phyloP scores from a whole-genome alignment of 2,888 invertebrate genomes.

The Tupiocoris notatus region DNA sequence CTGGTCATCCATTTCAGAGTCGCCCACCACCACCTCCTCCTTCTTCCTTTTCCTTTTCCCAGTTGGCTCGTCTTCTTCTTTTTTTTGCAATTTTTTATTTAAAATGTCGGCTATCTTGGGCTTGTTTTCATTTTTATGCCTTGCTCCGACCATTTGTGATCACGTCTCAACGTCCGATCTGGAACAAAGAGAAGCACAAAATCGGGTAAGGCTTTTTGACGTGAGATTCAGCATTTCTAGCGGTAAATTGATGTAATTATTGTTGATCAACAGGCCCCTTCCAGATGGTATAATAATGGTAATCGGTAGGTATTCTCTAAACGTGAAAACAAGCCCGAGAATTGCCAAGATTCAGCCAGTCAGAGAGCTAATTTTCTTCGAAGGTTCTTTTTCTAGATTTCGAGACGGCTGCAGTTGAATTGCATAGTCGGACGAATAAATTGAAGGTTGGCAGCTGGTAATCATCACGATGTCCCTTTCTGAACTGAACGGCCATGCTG shows the following conservation, averaged over 20 bases:
- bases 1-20: slow-evolving; percentile 45
- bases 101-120: slow-evolving; percentile 48
- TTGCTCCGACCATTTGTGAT: slow-evolving; percentile 47
- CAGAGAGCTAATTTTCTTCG: no score
- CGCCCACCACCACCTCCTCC: slow-evolving; percentile 43
- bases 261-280: no score
- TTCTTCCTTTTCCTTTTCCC: slow-evolving; percentile 41
- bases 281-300: no score
- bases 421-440: no score
- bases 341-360: neutral
- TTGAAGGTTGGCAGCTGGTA: no score
- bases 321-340: slow-evolving; percentile 34
- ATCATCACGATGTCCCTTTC: no score
- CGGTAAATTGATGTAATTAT: neutral
- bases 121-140: slow-evolving; percentile 47
- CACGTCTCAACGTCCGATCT: slow-evolving; percentile 40
- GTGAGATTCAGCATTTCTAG: neutral
- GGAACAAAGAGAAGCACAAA: slow-evolving; percentile 41
- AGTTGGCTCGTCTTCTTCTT: slow-evolving; percentile 47
- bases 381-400: no score
- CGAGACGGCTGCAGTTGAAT: no score
- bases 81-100: slow-evolving; percentile 47
- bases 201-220: slow-evolving; percentile 26
- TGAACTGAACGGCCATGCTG: no score
- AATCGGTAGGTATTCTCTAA: neutral